Evolutionary conservation across 1,140 invertebrate genomes (phyloP).

Genomic region (Latrodectus geometricus): DNA sequence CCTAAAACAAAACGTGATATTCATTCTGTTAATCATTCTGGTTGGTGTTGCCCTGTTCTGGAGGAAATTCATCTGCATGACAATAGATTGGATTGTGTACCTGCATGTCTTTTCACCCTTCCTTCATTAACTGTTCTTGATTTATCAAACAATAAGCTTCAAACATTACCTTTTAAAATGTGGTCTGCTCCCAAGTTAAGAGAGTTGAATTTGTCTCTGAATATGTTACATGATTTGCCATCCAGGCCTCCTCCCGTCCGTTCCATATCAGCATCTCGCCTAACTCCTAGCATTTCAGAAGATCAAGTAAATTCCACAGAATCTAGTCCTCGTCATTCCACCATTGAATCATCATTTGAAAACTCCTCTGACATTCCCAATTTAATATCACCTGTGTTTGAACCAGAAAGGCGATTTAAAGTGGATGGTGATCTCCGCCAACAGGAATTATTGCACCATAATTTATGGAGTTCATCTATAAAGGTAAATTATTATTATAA

Average conservation of each 20-base stretch:
- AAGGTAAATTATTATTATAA: slow-evolving; percentile 72
- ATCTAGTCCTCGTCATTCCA: slow-evolving; percentile 60
- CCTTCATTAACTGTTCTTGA: slow-evolving; percentile 86
- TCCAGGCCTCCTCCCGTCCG: slow-evolving; percentile 44
- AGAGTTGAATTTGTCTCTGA: slow-evolving; percentile 92
- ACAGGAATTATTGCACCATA: slow-evolving; percentile 76
- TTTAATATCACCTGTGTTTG: slow-evolving; percentile 40
- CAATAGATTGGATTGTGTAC: slow-evolving; percentile 85
- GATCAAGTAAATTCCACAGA: slow-evolving; percentile 53
- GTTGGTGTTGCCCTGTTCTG: slow-evolving; percentile 75
- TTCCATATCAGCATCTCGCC: slow-evolving; percentile 35
- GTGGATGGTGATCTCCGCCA: slow-evolving; percentile 60
- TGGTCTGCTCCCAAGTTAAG: slow-evolving; percentile 91
- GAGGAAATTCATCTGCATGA: slow-evolving; percentile 91
- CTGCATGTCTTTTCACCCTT: slow-evolving; percentile 81
- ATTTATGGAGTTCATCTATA: slow-evolving; percentile 78
- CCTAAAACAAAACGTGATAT: slow-evolving; percentile 33
- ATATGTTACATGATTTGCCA: slow-evolving; percentile 87
- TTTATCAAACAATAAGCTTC: slow-evolving; percentile 94
- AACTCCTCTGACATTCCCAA: slow-evolving; percentile 31
- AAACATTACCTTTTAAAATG: slow-evolving; percentile 83
- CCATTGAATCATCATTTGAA: slow-evolving; percentile 41
- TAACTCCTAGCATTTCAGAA: slow-evolving; percentile 52
- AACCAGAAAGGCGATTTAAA: slow-evolving; percentile 50
- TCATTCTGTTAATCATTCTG: slow-evolving; percentile 20